Percentiles rank a stretch among this genome's conserved stretches.
Conservation (phyloP, 2,797 vertebrate species). For the Gouania willdenowi region DNA sequence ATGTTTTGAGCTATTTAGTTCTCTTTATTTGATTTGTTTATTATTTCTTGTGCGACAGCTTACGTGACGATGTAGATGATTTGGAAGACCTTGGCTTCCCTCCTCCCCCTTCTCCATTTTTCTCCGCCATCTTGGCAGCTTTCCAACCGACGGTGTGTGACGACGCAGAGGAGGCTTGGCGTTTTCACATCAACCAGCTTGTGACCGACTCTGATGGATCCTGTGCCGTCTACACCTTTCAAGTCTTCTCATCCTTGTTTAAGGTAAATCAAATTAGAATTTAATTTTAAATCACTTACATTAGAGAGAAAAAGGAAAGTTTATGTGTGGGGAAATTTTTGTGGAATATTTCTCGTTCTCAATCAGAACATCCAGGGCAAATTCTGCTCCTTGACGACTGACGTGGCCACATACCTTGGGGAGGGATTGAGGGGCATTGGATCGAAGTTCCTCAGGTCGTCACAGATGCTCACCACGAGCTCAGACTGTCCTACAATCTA, state of each 20-base stretch:
- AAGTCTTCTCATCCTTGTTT: conserved; percentile 95
- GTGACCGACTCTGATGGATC: conserved; percentile 93
- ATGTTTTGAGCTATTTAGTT: conserved; percentile 11
- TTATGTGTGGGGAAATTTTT: background rate
- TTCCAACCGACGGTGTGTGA: conserved; percentile 93
- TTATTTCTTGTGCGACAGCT: conserved; percentile 65
- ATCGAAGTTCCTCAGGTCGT: conserved; percentile 93
- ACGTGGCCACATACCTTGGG: conserved; percentile 92
- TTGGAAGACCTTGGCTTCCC: conserved; percentile 81
- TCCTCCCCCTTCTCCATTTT: conserved; percentile 94
- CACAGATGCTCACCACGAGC: conserved; percentile 93
- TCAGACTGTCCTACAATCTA: conserved; percentile 96
- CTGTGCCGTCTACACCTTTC: conserved; percentile 96
- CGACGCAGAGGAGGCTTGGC: conserved; percentile 95
- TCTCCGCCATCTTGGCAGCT: conserved; percentile 95
- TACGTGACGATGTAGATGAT: conserved; percentile 85
- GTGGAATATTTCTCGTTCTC: background rate
- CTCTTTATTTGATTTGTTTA: conserved; percentile 15
- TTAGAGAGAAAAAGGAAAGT: no score
- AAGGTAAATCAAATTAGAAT: conserved; percentile 74
- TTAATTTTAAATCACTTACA: no score
- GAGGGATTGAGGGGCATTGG: conserved; percentile 94
- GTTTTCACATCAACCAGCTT: conserved; percentile 92
- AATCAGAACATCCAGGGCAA: conserved; percentile 94
- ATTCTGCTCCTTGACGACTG: conserved; percentile 93